Evolutionary conservation across 2,888 invertebrate genomes (phyloP).

Genomic region (Seladonia tumulorum): DNA sequence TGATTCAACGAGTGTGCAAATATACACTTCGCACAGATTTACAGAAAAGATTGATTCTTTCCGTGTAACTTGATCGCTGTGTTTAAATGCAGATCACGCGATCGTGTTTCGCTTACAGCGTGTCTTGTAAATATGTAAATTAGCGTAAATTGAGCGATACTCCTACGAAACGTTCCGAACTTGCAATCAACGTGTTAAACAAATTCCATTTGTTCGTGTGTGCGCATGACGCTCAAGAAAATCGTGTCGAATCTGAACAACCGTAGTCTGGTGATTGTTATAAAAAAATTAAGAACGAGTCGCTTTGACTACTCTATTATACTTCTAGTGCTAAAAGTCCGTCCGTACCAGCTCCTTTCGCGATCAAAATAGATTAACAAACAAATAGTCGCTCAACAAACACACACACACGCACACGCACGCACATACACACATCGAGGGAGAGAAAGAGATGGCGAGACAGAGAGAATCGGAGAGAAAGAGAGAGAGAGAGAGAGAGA

Average conservation of each 20-base stretch:
- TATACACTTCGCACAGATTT: neutral
- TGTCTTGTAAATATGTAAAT: neutral
- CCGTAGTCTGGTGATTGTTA: neutral
- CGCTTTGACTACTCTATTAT: neutral
- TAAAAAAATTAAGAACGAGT: neutral
- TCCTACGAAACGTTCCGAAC: neutral
- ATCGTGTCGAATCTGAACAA: neutral
- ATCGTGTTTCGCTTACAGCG: neutral
- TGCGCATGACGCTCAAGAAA: neutral
- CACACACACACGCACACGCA: neutral
- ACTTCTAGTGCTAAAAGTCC: conserved; percentile 13
- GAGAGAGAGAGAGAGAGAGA: neutral
- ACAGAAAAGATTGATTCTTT: neutral
- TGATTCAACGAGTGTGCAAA: neutral
- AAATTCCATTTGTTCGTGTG: neutral
- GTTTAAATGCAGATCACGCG: neutral
- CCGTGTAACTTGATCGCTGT: neutral
- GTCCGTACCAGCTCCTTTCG: conserved; percentile 13
- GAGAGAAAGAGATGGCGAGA: neutral
- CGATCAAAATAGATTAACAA: conserved; percentile 23
- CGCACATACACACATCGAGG: neutral
- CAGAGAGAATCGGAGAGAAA: neutral
- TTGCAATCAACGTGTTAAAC: neutral
- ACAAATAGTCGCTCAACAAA: neutral
- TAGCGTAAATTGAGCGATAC: neutral